Percentiles rank a stretch among this genome's conserved stretches.
Conservation (phyloP, 2,797 vertebrate genomes). For the Melanotaenia pygmaea region DNA sequence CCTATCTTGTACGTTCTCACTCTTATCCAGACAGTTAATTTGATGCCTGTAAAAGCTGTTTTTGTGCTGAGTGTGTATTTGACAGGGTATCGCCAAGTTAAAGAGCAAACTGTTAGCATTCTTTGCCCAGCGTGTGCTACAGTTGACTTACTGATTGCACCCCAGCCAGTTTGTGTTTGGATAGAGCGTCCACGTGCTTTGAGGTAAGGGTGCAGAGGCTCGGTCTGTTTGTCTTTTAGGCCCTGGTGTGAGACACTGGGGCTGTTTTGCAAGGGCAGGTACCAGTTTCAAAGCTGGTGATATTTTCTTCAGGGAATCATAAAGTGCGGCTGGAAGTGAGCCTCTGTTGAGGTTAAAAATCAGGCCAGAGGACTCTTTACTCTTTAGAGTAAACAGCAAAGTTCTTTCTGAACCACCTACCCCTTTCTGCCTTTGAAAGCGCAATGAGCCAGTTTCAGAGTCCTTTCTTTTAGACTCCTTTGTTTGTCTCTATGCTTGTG, state of each 20-base stretch:
- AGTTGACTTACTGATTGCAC: conserved; percentile 71
- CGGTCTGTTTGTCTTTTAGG: conserved; percentile 74
- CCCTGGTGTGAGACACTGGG: conserved; percentile 56
- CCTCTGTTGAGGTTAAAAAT: conserved; percentile 60
- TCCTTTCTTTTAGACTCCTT: conserved; percentile 57
- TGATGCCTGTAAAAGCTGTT: conserved; percentile 49
- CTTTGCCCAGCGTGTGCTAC: conserved; percentile 69
- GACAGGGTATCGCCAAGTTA: conserved; percentile 66
- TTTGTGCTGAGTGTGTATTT: conserved; percentile 63
- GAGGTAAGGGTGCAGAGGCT: conserved; percentile 35
- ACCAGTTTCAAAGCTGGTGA: conserved; percentile 62
- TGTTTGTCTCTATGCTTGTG: conserved; percentile 54
- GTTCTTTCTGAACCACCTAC: conserved; percentile 65
- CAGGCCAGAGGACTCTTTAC: conserved; percentile 49
- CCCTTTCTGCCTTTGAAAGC: conserved; percentile 38
- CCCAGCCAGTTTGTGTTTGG: conserved; percentile 73
- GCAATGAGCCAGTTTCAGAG: conserved; percentile 68
- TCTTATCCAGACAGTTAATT: conserved; percentile 41
- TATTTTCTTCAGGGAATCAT: conserved; percentile 55
- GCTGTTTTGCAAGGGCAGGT: conserved; percentile 53
- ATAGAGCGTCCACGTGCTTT: conserved; percentile 63
- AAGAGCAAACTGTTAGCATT: conserved; percentile 77
- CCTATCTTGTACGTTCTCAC: conserved; percentile 10
- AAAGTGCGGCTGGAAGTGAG: conserved; percentile 70
- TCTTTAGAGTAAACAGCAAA: conserved; percentile 68